Evolutionary conservation across 1,140 invertebrate species (phyloP).

Genomic region (Theocolax elegans): DNA sequence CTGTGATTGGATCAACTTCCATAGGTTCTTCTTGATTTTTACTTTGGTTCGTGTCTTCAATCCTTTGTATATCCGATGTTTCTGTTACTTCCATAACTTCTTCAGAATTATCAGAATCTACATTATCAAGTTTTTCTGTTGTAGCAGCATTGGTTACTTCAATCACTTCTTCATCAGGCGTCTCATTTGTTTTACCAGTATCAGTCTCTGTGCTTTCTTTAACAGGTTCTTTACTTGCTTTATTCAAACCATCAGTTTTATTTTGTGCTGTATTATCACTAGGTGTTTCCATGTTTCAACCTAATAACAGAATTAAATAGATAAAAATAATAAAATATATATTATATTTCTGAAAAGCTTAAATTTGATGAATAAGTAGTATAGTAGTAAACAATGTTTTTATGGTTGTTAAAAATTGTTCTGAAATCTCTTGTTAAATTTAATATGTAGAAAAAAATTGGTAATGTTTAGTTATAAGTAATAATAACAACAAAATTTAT

Average conservation of each 20-base stretch:
- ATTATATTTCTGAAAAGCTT: background rate
- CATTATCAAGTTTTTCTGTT: background rate
- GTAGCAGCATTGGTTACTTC: background rate
- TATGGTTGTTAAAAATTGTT: too few relatives aligned
- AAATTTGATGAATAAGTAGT: too few relatives aligned
- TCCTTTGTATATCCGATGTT: background rate
- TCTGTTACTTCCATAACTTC: conserved; percentile 20
- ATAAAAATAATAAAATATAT: background rate
- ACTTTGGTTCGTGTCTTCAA: background rate
- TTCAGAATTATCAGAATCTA: background rate
- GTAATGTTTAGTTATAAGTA: too few relatives aligned
- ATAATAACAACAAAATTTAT: too few relatives aligned
- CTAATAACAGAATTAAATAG: background rate
- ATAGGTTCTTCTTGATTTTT: conserved; percentile 5
- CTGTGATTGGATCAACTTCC: conserved; percentile 19
- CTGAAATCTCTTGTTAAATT: too few relatives aligned
- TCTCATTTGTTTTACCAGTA: background rate
- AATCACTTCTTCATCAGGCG: background rate
- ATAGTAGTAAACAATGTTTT: too few relatives aligned
- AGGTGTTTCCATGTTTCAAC: conserved; percentile 13
- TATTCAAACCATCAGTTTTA: conserved; percentile 1
- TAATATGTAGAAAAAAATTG: too few relatives aligned
- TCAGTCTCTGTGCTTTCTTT: background rate
- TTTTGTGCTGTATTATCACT: conserved; percentile 13
- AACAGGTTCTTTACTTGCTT: background rate